Evolutionary conservation across 2,113 vertebrate genomes (phyloP).

Genomic region (Mormoops blainvillei): DNA sequence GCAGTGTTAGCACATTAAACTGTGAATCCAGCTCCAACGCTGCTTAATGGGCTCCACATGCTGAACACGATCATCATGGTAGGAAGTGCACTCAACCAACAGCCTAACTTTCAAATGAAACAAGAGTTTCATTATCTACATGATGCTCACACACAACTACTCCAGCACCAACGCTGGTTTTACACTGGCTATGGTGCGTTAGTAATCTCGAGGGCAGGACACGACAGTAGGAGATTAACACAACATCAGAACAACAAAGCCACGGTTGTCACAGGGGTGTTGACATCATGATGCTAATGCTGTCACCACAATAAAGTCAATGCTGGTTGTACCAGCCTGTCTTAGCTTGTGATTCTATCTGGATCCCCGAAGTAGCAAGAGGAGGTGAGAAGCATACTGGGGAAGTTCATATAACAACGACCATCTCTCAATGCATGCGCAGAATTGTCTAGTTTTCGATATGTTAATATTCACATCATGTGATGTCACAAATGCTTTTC

Average conservation of each 20-base stretch:
- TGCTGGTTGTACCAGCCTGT: background rate
- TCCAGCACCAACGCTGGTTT: background rate
- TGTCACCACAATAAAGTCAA: background rate
- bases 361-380: background rate
- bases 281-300: background rate
- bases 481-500: background rate
- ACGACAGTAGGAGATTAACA: background rate
- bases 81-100: slow-evolving; percentile 65
- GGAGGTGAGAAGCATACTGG: background rate
- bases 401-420: background rate
- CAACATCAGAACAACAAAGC: background rate
- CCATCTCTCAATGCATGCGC: background rate
- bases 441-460: background rate
- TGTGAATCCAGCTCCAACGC: slow-evolving; percentile 70
- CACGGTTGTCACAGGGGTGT: background rate
- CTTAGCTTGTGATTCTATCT: background rate
- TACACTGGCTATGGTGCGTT: background rate
- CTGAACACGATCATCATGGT: slow-evolving; percentile 65
- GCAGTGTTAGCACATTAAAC: slow-evolving; percentile 77
- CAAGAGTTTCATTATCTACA: slow-evolving; percentile 61
- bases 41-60: slow-evolving; percentile 79
- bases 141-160: background rate
- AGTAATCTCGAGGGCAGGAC: background rate
- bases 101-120: slow-evolving; percentile 57
- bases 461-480: background rate